These are phyloP conservation scores for Enteromius unitaeniatus DNA, from an alignment of 2,797 vertebrate genomes.

Conservation along the genomic window DNA sequence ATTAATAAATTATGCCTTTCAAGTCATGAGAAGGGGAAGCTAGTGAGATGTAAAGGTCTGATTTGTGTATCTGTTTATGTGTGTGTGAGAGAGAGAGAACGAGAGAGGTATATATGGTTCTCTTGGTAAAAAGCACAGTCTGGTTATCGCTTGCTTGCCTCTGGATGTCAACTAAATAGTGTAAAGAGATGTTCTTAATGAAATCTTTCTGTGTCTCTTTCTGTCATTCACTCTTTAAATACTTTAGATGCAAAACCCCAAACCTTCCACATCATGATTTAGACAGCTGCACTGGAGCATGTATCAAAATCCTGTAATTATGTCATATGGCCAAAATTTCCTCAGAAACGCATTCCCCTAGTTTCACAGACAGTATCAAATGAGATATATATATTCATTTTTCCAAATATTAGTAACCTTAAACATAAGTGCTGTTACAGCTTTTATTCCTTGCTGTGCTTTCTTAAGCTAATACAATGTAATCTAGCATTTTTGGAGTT, in stretches of 20 bases:
- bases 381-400: neutral
- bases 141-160: conserved; percentile 13
- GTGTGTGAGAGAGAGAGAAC: neutral
- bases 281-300: neutral
- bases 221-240: neutral
- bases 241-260: conserved; percentile 12
- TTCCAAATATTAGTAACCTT: neutral
- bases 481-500: neutral
- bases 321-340: neutral
- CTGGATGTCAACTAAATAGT: conserved; percentile 5
- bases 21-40: neutral
- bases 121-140: conserved; percentile 12
- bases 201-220: neutral
- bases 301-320: neutral
- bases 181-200: neutral
- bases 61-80: conserved; percentile 30
- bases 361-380: neutral
- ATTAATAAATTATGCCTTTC: conserved; percentile 75
- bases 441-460: neutral
- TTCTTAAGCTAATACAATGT: neutral
- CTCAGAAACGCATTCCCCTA: neutral
- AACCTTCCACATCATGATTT: conserved; percentile 7
- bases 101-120: conserved; percentile 1
- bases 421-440: neutral
- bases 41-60: neutral